Evolutionary conservation across 2,888 invertebrate genomes (phyloP).

Genomic region (Diachrysia chrysitis): DNA sequence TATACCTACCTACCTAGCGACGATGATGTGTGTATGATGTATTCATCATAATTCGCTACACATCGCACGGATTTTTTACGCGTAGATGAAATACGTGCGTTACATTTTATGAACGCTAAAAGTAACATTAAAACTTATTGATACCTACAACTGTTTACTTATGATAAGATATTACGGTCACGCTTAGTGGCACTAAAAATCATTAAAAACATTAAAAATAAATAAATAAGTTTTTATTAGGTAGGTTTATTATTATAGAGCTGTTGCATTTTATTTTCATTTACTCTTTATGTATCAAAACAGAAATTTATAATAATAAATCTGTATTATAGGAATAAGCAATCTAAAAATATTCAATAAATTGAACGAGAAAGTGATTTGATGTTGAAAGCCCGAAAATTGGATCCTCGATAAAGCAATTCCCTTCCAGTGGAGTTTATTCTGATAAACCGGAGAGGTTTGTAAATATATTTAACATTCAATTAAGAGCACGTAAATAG

Average conservation of each 20-base stretch:
- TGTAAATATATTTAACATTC: conserved; percentile 33
- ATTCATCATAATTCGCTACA: conserved; percentile 14
- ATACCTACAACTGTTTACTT: conserved; percentile 6
- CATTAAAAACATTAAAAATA: background rate
- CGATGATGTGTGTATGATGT: conserved; percentile 15
- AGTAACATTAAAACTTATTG: conserved; percentile 18
- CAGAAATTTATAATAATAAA: background rate
- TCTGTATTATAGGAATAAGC: conserved; percentile 27
- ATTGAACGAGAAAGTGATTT: conserved; percentile 43
- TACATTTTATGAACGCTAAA: background rate
- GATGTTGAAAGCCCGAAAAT: conserved; percentile 41
- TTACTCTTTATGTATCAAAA: background rate
- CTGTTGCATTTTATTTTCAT: background rate
- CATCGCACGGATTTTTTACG: conserved; percentile 2
- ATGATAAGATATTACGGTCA: conserved; percentile 49
- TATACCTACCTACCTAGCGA: no score
- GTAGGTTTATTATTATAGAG: background rate
- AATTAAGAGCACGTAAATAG: conserved; percentile 30
- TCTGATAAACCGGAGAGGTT: conserved; percentile 26
- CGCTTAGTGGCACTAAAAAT: conserved; percentile 46
- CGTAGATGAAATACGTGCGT: background rate
- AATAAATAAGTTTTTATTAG: background rate
- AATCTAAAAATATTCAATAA: conserved; percentile 42
- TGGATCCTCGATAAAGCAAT: conserved; percentile 43
- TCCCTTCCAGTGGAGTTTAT: conserved; percentile 30